Conservation (phyloP, 2,113 vertebrate genomes). For the Ptyas mucosa region DNA sequence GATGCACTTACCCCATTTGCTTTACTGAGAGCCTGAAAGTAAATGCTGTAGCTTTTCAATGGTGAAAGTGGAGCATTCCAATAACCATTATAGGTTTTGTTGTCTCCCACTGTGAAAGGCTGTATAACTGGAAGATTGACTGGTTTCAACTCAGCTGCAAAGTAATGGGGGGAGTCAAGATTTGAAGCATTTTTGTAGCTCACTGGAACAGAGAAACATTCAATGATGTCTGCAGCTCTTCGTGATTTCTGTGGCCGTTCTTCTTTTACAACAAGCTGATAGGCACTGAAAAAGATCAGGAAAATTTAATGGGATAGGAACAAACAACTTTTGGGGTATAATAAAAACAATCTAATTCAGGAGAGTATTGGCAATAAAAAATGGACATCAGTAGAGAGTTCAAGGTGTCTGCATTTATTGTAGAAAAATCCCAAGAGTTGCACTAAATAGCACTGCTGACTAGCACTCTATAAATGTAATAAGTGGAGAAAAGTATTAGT, state of each 20-base stretch:
- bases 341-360: background rate
- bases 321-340: background rate
- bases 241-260: slow-evolving; percentile 86
- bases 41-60: slow-evolving; percentile 96
- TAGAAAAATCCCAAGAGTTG: background rate
- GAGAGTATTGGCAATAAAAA: background rate
- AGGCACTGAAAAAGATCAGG: slow-evolving; percentile 73
- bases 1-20: slow-evolving; percentile 88
- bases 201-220: slow-evolving; percentile 88
- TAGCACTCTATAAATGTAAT: background rate
- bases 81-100: slow-evolving; percentile 95
- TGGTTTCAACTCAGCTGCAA: slow-evolving; percentile 89
- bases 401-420: background rate
- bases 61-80: slow-evolving; percentile 95
- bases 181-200: slow-evolving; percentile 88
- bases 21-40: slow-evolving; percentile 94
- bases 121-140: slow-evolving; percentile 83
- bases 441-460: background rate
- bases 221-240: slow-evolving; percentile 81
- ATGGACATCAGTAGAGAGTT: background rate
- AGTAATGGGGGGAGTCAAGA: slow-evolving; percentile 88
- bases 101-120: slow-evolving; percentile 94
- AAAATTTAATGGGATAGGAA: background rate
- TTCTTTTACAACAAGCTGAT: slow-evolving; percentile 95
- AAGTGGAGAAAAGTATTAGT: background rate